These are phyloP conservation scores for Remorina albescens DNA, from an alignment of 2,797 vertebrate genomes.

Conservation along the genomic window DNA sequence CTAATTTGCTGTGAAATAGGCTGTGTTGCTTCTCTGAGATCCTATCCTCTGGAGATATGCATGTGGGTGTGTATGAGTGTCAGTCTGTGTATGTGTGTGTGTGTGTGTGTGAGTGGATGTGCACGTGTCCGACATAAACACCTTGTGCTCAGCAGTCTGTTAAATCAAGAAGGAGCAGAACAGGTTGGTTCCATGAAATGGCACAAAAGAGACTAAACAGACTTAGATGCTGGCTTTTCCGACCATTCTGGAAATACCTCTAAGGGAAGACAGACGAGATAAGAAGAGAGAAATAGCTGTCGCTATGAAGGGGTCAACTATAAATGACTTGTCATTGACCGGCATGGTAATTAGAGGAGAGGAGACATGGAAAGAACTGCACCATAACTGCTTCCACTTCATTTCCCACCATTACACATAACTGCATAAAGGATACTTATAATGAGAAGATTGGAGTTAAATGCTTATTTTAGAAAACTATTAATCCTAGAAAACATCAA, in stretches of 20 bases:
- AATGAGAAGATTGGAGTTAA: conserved; percentile 5
- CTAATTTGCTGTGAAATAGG: conserved; percentile 82
- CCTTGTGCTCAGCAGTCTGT: conserved; percentile 69
- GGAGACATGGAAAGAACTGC: conserved; percentile 12
- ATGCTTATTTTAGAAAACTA: conserved; percentile 2
- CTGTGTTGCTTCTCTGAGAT: conserved; percentile 77
- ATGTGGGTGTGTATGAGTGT: conserved; percentile 4
- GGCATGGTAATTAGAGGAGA: conserved; percentile 27
- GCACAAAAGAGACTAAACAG: conserved; percentile 34
- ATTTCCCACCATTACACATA: conserved; percentile 6
- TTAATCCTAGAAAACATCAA: conserved; percentile 17
- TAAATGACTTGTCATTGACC: conserved; percentile 25
- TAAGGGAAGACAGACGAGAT: neutral
- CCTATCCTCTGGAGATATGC: conserved; percentile 67
- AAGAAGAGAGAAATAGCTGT: conserved; percentile 6
- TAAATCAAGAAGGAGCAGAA: conserved; percentile 65
- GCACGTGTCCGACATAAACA: conserved; percentile 58
- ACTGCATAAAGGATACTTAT: conserved; percentile 8
- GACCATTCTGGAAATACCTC: conserved; percentile 26
- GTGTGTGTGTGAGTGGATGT: conserved; percentile 19
- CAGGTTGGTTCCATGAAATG: conserved; percentile 64
- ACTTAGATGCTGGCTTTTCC: conserved; percentile 25
- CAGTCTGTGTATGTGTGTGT: conserved; percentile 16
- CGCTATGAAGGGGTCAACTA: conserved; percentile 10
- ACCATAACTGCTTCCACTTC: conserved; percentile 4